Evolutionary conservation across 2,797 vertebrate species (phyloP).

Genomic region (Acanthurus leucopareius): DNA sequence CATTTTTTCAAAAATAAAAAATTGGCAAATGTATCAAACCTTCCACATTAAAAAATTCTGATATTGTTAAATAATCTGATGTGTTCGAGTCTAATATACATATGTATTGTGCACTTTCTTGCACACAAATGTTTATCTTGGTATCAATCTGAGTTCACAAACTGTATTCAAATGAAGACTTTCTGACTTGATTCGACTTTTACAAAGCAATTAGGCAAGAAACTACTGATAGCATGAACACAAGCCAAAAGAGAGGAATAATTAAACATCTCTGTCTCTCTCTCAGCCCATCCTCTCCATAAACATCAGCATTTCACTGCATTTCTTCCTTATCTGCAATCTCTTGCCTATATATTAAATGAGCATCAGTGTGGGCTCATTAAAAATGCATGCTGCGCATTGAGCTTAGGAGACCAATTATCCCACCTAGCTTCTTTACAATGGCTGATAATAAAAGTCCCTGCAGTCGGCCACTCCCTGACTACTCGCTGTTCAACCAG

Average conservation of each 20-base stretch:
- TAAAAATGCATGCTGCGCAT: constrained; percentile 85
- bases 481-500: constrained; percentile 37
- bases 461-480: constrained; percentile 67
- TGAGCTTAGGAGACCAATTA: constrained; percentile 85
- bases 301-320: constrained; percentile 38
- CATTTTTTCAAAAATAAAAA: too few species aligned
- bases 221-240: constrained; percentile 41
- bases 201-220: constrained; percentile 31
- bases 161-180: neutral
- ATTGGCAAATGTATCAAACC: neutral
- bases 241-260: constrained; percentile 37
- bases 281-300: constrained; percentile 15
- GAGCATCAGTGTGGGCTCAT: constrained; percentile 79
- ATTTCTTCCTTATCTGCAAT: constrained; percentile 50
- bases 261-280: constrained; percentile 47
- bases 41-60: neutral
- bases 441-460: constrained; percentile 72
- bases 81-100: too few species aligned
- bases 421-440: constrained; percentile 78
- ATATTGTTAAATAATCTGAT: neutral
- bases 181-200: constrained; percentile 12
- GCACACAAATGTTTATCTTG: neutral
- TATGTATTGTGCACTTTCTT: neutral
- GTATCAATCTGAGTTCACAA: neutral
- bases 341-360: constrained; percentile 71